phyloP scores from a whole-genome alignment of 2,113 vertebrate genomes.

The Pedionomus torquatus region DNA sequence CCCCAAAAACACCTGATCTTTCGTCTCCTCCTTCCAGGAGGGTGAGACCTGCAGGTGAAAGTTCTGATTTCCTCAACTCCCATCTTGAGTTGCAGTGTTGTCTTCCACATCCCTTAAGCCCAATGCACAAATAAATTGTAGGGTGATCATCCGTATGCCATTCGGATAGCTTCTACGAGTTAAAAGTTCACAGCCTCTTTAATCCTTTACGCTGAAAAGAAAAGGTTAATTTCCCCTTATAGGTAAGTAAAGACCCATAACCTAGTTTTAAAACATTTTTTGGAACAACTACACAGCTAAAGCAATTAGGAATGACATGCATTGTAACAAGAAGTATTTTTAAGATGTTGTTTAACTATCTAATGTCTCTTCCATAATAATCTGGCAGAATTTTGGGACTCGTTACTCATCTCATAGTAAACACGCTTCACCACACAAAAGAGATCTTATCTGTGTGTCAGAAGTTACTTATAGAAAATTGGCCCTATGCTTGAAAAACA shows the following conservation, averaged over 20 bases:
- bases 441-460: conserved; percentile 10
- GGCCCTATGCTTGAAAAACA: neutral
- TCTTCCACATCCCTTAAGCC: neutral
- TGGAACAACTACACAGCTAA: neutral
- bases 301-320: conserved; percentile 13
- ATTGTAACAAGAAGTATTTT: neutral
- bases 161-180: neutral
- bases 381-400: neutral
- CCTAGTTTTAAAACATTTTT: neutral
- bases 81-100: neutral
- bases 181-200: neutral
- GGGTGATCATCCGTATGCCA: neutral
- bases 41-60: neutral
- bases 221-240: neutral
- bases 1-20: neutral
- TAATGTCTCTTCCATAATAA: neutral
- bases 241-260: conserved; percentile 12
- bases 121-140: neutral
- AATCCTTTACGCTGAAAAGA: neutral
- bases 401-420: neutral
- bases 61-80: neutral
- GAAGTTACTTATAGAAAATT: neutral
- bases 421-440: neutral
- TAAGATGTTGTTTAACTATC: neutral
- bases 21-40: neutral